phyloP scores from a whole-genome alignment of 2,888 invertebrate genomes.

The Crocallis elinguaria region DNA sequence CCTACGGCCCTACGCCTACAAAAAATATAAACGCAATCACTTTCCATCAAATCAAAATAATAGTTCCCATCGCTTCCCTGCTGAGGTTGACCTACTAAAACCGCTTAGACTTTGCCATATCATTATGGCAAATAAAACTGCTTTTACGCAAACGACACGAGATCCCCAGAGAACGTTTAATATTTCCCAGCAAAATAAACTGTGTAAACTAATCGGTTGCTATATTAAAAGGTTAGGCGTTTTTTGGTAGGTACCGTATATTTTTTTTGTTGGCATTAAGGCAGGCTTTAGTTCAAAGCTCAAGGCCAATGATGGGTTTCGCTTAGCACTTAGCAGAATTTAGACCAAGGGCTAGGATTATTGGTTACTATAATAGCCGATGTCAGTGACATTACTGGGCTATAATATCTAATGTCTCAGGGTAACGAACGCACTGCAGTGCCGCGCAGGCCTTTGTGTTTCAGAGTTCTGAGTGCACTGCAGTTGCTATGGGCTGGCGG shows the following conservation, averaged over 20 bases:
- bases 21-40: not conserved
- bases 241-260: not conserved
- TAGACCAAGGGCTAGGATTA: no score
- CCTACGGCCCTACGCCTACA: conserved; percentile 4
- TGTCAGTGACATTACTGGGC: no score
- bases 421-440: no score
- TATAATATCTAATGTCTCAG: no score
- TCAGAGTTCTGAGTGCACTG: no score
- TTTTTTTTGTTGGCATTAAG: not conserved
- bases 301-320: not conserved
- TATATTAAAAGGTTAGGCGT: conserved; percentile 29
- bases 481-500: no score
- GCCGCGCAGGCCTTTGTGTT: no score
- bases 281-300: not conserved
- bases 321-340: no score
- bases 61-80: not conserved
- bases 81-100: conserved; percentile 9
- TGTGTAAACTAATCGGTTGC: conserved; percentile 16
- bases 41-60: conserved; percentile 18
- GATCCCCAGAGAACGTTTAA: conserved; percentile 5
- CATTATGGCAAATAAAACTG: conserved; percentile 17
- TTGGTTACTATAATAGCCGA: no score
- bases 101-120: conserved; percentile 17
- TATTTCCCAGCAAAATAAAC: not conserved
- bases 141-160: conserved; percentile 9